phyloP scores from a whole-genome alignment of 1,140 invertebrate genomes.

The Sarcophaga peregrina region DNA sequence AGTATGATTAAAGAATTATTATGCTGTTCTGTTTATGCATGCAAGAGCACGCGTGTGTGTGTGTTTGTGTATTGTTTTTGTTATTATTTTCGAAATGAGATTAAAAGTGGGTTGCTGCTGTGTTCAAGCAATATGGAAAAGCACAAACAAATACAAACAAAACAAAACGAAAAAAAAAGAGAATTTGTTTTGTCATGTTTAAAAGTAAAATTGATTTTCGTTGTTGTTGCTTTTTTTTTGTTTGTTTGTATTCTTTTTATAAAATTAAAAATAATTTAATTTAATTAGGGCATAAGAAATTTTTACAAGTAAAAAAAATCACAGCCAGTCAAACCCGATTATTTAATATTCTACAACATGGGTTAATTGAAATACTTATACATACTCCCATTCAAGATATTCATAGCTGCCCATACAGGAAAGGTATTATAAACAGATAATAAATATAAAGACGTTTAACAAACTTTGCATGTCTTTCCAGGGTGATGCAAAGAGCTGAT shows the following conservation, averaged over 20 bases:
- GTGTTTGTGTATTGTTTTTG: background rate
- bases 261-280: constrained; percentile 4
- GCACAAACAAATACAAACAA: background rate
- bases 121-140: background rate
- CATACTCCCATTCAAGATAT: too few species aligned
- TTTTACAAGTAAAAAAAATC: background rate
- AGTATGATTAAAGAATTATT: constrained; percentile 7
- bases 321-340: too few species aligned
- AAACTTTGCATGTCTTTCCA: too few species aligned
- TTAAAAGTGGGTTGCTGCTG: constrained; percentile 33
- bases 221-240: background rate
- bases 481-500: too few species aligned
- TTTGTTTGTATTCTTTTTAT: too few species aligned
- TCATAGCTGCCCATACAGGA: too few species aligned
- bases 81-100: constrained; percentile 32
- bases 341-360: too few species aligned
- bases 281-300: constrained; percentile 16
- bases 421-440: too few species aligned
- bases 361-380: too few species aligned
- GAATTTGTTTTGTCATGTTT: constrained; percentile 34
- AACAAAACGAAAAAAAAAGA: background rate
- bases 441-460: too few species aligned
- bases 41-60: background rate
- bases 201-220: constrained; percentile 37
- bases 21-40: background rate